phyloP scores from a whole-genome alignment of 2,797 vertebrate genomes.

The Gobio occitaniae region DNA sequence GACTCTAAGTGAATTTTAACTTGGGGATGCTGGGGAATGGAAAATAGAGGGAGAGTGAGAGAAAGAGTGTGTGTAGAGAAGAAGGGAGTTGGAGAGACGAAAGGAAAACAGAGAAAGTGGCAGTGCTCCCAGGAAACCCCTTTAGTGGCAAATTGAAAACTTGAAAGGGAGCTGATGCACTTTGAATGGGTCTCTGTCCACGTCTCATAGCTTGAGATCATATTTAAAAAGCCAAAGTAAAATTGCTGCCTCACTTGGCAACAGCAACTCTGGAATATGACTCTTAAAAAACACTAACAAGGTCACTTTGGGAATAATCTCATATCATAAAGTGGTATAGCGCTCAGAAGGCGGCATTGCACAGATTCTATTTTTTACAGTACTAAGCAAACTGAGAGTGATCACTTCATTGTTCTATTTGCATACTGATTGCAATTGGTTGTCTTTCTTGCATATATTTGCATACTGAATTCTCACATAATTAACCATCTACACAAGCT shows the following conservation, averaged over 20 bases:
- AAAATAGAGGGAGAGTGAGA: conserved; percentile 17
- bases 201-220: not conserved
- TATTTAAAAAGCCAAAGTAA: conserved; percentile 19
- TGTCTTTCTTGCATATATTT: not conserved
- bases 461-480: not conserved
- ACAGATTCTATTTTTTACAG: not conserved
- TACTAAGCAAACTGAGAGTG: not conserved
- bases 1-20: conserved; percentile 53
- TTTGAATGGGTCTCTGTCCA: conserved; percentile 20
- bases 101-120: conserved; percentile 4
- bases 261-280: not conserved
- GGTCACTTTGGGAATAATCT: not conserved
- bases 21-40: conserved; percentile 3
- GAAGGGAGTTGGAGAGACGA: not conserved
- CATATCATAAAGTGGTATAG: not conserved
- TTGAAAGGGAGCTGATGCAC: conserved; percentile 21
- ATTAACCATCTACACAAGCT: not conserved
- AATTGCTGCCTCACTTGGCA: conserved; percentile 1
- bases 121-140: conserved; percentile 35
- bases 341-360: not conserved
- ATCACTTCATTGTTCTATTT: not conserved
- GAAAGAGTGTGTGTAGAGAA: not conserved
- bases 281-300: conserved; percentile 14
- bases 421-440: not conserved
- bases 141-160: conserved; percentile 36